Percentiles rank a stretch among this genome's conserved stretches.
Conservation (phyloP, 1,140 invertebrate species). For the Drosophila leontia region DNA sequence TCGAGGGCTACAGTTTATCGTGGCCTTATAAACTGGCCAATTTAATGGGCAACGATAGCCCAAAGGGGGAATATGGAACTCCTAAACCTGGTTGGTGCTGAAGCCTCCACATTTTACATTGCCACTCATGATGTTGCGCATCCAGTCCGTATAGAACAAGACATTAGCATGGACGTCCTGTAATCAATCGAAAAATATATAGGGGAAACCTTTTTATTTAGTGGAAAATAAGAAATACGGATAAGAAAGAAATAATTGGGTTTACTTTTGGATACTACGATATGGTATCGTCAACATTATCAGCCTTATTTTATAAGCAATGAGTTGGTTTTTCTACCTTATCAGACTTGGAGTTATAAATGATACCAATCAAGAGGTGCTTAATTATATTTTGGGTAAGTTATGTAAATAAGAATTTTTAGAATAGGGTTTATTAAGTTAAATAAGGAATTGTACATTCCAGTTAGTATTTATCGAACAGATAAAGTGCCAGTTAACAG, state of each 20-base stretch:
- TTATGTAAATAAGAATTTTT: background rate
- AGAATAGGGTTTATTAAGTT: background rate
- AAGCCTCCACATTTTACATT: conserved; percentile 44
- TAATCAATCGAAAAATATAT: background rate
- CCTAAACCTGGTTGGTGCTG: conserved; percentile 11
- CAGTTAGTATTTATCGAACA: background rate
- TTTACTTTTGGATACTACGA: background rate
- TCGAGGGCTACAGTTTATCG: conserved; percentile 40
- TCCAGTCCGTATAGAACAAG: conserved; percentile 65
- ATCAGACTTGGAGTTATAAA: conserved; percentile 4
- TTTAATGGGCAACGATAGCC: conserved; percentile 32
- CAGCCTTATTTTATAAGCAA: background rate
- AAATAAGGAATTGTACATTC: background rate
- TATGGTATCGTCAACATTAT: background rate
- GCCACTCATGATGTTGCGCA: conserved; percentile 49
- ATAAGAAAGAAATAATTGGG: no score
- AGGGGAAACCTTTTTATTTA: no score
- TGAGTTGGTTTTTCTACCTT: background rate
- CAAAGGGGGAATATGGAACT: background rate
- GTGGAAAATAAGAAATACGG: no score
- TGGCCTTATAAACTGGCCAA: conserved; percentile 25
- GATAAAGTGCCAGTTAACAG: background rate
- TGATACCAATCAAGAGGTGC: background rate
- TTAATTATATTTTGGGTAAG: background rate
- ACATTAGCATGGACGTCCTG: conserved; percentile 85